Evolutionary conservation across 2,888 invertebrate genomes (phyloP), one percentile per base, ranked within the genome.

Genomic region (Drosophila anomalata): DNA sequence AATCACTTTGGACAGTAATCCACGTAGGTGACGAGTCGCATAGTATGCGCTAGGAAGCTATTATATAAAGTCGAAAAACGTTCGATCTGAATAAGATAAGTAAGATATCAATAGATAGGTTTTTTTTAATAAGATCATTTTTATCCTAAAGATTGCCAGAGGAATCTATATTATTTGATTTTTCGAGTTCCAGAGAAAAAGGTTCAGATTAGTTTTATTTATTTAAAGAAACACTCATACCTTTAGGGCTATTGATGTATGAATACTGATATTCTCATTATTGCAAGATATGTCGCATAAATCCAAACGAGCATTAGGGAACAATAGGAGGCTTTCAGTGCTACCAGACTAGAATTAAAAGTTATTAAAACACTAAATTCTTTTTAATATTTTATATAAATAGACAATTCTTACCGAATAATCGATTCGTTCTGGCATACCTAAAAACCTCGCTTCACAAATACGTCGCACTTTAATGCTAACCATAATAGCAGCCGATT

Each of bases 401-500:
- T 33, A 8, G 0, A 29, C n/a, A 29, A 26, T 26, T 22, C 24
- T 48, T 78, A 91, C 91, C 46, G 89, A 90, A 61, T 92, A 92
- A 74, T 92, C 92, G 52, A 92, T 91, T 36, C 92, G 88, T 54
- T 92, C 91, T 3, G 92, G 89, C 77, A 92, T 90, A 93, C 96
- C 96, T 92, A 95, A 94, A 94, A 96, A 96, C 11, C 95, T 96
- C 1, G 95, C 94, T 62, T 94, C 94, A 91, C 97, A 97, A 41
- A 95, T 95, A 76, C 96, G 94, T 89, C 95, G 95, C 77, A 98
- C 97, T 92, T 97, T 97, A 91, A 99, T 96, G 89, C 98, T 99
- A 88, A 99, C 98, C 95, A 98, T 96, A 53, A 98, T 97, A 0
- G 98, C 98, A 1, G 96, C 94, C 0, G 98, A 98, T 90, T 96